phyloP scores from a whole-genome alignment of 2,888 invertebrate species.

The Drosophila antonietae region DNA sequence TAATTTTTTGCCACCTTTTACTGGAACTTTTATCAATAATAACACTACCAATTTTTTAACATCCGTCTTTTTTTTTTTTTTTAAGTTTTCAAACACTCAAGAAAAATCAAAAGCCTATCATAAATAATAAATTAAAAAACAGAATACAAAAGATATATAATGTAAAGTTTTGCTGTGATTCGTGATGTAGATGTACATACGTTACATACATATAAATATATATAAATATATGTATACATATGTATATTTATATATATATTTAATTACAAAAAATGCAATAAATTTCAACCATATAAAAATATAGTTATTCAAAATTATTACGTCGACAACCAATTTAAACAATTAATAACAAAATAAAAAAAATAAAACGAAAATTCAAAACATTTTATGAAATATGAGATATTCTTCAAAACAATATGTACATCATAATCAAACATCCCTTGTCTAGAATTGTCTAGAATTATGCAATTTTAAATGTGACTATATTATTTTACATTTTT shows the following conservation, averaged over 20 bases:
- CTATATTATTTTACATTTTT: slow-evolving; percentile 75
- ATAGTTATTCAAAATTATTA: slow-evolving; percentile 75
- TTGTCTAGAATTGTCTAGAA: slow-evolving; percentile 68
- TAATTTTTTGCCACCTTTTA: slow-evolving; percentile 29
- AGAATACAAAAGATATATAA: slow-evolving; percentile 66
- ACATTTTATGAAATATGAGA: slow-evolving; percentile 71
- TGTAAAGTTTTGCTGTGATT: slow-evolving; percentile 84
- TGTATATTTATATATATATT: slow-evolving; percentile 75
- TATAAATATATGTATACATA: slow-evolving; percentile 76
- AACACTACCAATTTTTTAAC: slow-evolving; percentile 23
- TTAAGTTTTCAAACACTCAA: slow-evolving; percentile 27
- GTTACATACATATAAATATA: slow-evolving; percentile 61
- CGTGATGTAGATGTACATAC: slow-evolving; percentile 80
- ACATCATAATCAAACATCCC: slow-evolving; percentile 71
- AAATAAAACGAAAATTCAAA: slow-evolving; percentile 41
- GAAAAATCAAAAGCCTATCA: slow-evolving; percentile 59
- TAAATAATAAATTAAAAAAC: slow-evolving; percentile 58
- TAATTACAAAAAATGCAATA: slow-evolving; percentile 78
- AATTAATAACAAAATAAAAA: slow-evolving; percentile 20
- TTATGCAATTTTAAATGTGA: slow-evolving; percentile 77
- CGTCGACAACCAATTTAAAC: slow-evolving; percentile 41
- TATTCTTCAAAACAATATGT: slow-evolving; percentile 70
- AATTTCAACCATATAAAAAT: slow-evolving; percentile 65
- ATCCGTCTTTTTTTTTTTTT: slow-evolving; percentile 14
- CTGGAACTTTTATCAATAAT: slow-evolving; percentile 27